phyloP scores from a whole-genome alignment of 2,797 vertebrate genomes.

The Bryconaethiops microstoma region DNA sequence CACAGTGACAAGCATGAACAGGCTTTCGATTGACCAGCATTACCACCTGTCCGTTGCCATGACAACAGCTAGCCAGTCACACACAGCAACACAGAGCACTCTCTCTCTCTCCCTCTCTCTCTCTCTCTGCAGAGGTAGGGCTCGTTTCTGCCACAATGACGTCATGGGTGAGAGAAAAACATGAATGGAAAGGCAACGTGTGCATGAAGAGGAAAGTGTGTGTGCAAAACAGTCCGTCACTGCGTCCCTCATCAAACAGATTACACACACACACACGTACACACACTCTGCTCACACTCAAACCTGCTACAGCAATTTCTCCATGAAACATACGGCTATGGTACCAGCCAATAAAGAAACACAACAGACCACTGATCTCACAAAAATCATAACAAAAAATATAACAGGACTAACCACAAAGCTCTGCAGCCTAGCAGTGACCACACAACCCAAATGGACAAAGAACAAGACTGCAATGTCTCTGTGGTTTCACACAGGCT shows the following conservation, averaged over 20 bases:
- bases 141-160: conserved; percentile 61
- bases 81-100: conserved; percentile 34
- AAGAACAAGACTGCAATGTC: conserved; percentile 12
- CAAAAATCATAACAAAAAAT: neutral
- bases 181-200: conserved; percentile 68
- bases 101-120: conserved; percentile 50
- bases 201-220: conserved; percentile 16
- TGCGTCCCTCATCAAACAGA: conserved; percentile 29
- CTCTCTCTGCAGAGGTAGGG: conserved; percentile 63
- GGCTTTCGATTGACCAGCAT: conserved; percentile 70
- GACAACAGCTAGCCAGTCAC: conserved; percentile 53
- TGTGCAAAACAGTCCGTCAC: conserved; percentile 18
- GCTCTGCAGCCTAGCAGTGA: neutral
- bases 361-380: neutral
- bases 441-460: neutral
- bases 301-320: neutral
- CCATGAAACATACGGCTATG: neutral
- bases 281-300: neutral
- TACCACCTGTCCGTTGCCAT: conserved; percentile 66
- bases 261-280: conserved; percentile 21
- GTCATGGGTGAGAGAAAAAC: conserved; percentile 67
- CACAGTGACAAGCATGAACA: conserved; percentile 44
- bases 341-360: neutral
- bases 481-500: conserved; percentile 14
- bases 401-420: neutral